Conservation (phyloP, 2,113 vertebrate species). For the Indicator maculatus region DNA sequence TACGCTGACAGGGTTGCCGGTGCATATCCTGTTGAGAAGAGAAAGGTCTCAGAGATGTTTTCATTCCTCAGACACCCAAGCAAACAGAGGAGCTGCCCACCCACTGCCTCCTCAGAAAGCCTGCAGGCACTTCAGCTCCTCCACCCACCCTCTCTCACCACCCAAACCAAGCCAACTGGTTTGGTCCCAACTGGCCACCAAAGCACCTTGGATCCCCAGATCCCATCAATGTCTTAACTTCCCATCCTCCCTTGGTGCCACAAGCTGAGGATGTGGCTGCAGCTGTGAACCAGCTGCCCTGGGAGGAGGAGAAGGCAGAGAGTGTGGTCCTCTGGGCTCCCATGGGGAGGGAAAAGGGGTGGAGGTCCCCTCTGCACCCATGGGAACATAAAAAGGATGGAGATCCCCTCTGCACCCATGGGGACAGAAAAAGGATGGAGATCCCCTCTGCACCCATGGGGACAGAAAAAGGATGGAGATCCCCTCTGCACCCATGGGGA, state of each 20-base stretch:
- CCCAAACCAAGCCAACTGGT: too few species aligned
- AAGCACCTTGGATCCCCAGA: neutral
- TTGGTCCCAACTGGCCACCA: neutral
- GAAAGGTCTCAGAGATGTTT: neutral
- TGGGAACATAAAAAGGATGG: neutral
- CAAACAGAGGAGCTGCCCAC: neutral
- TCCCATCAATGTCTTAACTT: fast-evolving
- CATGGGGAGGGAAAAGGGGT: neutral
- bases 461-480: neutral
- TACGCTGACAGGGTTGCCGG: conserved; percentile 65
- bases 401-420: too few species aligned
- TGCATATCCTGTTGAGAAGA: conserved; percentile 61
- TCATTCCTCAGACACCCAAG: neutral
- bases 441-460: neutral
- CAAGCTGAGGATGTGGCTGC: neutral
- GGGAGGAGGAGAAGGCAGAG: neutral
- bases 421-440: too few species aligned
- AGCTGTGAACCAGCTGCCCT: neutral
- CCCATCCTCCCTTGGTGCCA: neutral
- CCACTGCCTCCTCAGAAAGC: neutral
- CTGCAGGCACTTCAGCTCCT: neutral
- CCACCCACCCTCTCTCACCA: too few species aligned
- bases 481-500: neutral
- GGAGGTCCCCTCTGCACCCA: too few species aligned
- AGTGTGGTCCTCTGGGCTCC: neutral